phyloP scores from a whole-genome alignment of 2,888 invertebrate species.

The Panzeria rudis region DNA sequence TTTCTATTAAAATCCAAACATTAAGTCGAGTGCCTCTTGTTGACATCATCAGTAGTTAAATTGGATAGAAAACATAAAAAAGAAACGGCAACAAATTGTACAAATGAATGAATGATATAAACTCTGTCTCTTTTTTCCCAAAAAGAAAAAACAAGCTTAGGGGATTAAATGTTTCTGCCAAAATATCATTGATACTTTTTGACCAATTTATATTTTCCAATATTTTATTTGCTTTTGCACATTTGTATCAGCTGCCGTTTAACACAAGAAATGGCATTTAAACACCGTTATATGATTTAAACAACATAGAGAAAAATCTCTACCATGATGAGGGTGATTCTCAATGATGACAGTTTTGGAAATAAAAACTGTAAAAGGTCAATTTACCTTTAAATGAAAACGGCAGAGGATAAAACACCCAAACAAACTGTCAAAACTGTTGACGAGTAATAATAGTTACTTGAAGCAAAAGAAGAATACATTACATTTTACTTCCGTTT shows the following conservation, averaged over 20 bases:
- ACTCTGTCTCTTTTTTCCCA: not conserved
- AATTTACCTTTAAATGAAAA: slow-evolving; percentile 28
- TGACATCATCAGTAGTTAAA: slow-evolving; percentile 62
- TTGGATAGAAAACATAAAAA: slow-evolving; percentile 24
- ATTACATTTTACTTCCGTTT: slow-evolving; percentile 48
- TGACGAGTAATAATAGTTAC: slow-evolving; percentile 46
- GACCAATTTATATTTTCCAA: slow-evolving; percentile 55
- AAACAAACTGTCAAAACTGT: slow-evolving; percentile 69
- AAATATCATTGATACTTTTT: slow-evolving; percentile 65
- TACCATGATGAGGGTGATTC: slow-evolving; percentile 65
- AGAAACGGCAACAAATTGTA: slow-evolving; percentile 35
- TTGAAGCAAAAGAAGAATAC: not conserved
- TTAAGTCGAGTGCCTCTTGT: slow-evolving; percentile 72
- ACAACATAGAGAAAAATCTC: slow-evolving; percentile 15
- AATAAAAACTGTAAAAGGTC: slow-evolving; percentile 63
- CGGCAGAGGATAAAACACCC: slow-evolving; percentile 11
- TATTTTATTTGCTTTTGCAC: slow-evolving; percentile 50
- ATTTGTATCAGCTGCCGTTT: slow-evolving; percentile 70
- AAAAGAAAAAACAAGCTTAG: slow-evolving; percentile 5
- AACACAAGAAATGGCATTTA: slow-evolving; percentile 55
- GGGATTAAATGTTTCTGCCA: slow-evolving; percentile 56
- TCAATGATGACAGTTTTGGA: slow-evolving; percentile 68
- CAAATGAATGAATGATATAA: slow-evolving; percentile 34
- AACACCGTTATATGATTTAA: slow-evolving; percentile 51
- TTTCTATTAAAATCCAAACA: slow-evolving; percentile 4